Evolutionary conservation across 2,888 invertebrate genomes (phyloP).

Genomic region (Synergus itoensis): DNA sequence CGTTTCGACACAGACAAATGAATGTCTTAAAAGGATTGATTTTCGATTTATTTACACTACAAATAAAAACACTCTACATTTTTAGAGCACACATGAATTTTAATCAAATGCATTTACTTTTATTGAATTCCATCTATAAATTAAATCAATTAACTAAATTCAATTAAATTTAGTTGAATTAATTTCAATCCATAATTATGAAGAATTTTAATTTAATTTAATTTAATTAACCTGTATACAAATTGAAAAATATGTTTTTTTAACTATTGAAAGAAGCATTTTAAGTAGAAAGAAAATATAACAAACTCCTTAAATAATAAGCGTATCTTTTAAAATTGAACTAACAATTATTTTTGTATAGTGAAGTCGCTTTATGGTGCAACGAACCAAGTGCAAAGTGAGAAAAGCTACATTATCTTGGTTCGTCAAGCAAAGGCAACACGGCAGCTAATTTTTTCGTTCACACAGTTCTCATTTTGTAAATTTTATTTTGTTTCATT

Average conservation of each 20-base stretch:
- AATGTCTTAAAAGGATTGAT: background rate
- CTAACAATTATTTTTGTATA: background rate
- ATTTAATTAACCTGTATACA: too few relatives aligned
- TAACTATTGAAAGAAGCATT: too few relatives aligned
- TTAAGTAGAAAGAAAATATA: background rate
- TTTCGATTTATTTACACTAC: background rate
- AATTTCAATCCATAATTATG: too few relatives aligned
- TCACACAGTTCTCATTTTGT: background rate
- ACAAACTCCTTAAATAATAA: background rate
- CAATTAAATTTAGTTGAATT: too few relatives aligned
- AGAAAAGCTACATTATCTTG: slow-evolving; percentile 9
- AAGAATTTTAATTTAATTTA: too few relatives aligned
- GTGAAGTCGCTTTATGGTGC: background rate
- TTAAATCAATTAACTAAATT: too few relatives aligned
- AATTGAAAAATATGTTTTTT: too few relatives aligned
- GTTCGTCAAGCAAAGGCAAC: slow-evolving; percentile 11
- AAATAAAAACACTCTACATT: background rate
- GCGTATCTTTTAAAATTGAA: background rate
- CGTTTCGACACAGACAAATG: background rate
- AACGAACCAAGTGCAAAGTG: background rate
- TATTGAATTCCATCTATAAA: too few relatives aligned
- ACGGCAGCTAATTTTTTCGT: background rate
- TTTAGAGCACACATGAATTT: too few relatives aligned
- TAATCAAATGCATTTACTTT: too few relatives aligned
- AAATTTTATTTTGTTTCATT: slow-evolving; percentile 3